These are phyloP conservation scores for Choristoneura rosaceana DNA, from an alignment of 2,888 invertebrate species.

Conservation along the genomic window DNA sequence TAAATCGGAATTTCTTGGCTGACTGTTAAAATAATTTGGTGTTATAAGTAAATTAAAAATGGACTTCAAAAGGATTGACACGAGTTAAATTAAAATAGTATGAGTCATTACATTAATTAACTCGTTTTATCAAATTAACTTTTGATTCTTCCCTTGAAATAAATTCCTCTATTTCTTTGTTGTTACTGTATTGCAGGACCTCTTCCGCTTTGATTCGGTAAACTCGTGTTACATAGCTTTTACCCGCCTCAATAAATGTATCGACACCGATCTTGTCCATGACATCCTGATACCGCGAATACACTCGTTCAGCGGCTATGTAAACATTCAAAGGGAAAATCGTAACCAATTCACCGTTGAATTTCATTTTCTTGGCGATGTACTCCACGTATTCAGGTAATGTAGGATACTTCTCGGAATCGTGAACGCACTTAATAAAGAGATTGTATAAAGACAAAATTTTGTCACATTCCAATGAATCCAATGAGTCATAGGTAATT, in stretches of 20 bases:
- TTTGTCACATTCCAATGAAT: constrained; percentile 48
- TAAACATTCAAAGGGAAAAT: constrained; percentile 44
- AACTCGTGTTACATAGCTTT: background rate
- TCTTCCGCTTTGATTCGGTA: constrained; percentile 7
- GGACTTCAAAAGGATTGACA: too few species aligned
- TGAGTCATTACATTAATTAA: too few species aligned
- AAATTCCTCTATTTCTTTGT: background rate
- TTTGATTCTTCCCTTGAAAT: background rate
- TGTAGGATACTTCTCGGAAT: constrained; percentile 41
- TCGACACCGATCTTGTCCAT: background rate
- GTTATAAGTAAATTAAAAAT: too few species aligned
- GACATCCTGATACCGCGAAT: constrained; percentile 38
- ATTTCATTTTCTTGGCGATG: constrained; percentile 43
- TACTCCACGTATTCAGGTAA: constrained; percentile 43
- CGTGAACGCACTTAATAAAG: constrained; percentile 43
- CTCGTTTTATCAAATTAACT: background rate
- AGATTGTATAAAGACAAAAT: constrained; percentile 46
- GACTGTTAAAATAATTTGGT: too few species aligned
- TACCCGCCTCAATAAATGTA: background rate
- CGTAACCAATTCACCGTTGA: constrained; percentile 42
- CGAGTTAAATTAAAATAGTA: too few species aligned
- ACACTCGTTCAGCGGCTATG: constrained; percentile 12
- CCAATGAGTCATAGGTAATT: constrained; percentile 44
- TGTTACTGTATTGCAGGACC: background rate
- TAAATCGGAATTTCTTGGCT: too few species aligned